Base-by-base conservation (phyloP, 1,140 invertebrate species). In the Hestina assimilis region DNA sequence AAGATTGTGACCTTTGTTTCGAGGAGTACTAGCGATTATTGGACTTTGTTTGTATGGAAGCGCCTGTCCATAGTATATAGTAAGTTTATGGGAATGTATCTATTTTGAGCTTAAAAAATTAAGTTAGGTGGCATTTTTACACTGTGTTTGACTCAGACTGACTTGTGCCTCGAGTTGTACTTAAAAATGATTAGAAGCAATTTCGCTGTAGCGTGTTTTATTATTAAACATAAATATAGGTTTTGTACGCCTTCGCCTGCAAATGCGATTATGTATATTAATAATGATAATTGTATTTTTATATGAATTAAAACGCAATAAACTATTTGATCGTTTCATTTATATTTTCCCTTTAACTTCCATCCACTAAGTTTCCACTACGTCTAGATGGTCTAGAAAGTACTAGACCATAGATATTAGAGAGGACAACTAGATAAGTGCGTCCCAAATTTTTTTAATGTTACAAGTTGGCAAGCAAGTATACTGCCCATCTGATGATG, bases 241-340 rank as follows among this genome's bases (percentile, higher is more conserved):
- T 68, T 71, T 67, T 73, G 66, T 79, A 79, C 64, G 81, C 79
- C 75, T 73, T 47, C 63, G 69, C 66, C 50, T 73, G 73, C 75
- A 76, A 73, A 73, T 70, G 74, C 75, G 72, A 75, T 83, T 81
- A 86, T 83, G 75, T 83, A 81, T 84, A 76, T 74, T 80, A 57
- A 73, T 80, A 74, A 79, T 72, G 63, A 77, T 71, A 69, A 81
- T 81, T 80, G 83, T 86, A 87, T 87, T 87, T 87, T 87, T 87
- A 84, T 87, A 87, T 83, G 64, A 75, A 84, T 79, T 84, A 87
- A 77, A 83, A 81, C 75, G 67, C 66, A 73, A 72, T 76, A 70
- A 76, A 78, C 63, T 50, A 43, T 41, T 17, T 2, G 17, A 20
- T 42, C 59, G 59, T 78, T 74, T 77, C 71, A 69, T 66, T 28